Percentiles rank a stretch among this genome's conserved stretches.
Evolutionary conservation across 2,797 vertebrate species (phyloP).

Genomic region (Antrozous pallidus): DNA sequence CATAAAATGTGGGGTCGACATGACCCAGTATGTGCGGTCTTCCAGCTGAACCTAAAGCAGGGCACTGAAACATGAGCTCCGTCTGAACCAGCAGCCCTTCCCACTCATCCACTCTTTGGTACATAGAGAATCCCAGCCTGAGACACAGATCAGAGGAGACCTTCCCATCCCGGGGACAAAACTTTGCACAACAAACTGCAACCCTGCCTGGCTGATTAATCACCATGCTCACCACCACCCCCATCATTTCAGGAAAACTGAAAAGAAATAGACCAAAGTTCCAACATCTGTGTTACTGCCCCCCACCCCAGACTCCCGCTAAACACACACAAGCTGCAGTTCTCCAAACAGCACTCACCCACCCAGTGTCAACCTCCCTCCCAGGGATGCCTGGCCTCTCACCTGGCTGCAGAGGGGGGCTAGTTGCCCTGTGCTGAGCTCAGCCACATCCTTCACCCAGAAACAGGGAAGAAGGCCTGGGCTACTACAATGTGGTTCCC

Average conservation of each 20-base stretch:
- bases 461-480: neutral
- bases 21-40: neutral
- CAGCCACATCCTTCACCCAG: neutral
- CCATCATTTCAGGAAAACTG: neutral
- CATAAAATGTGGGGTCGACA: neutral
- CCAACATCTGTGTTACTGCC: too few species aligned
- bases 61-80: neutral
- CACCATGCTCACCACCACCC: fast-evolving
- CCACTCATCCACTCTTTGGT: fast-evolving
- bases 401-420: neutral
- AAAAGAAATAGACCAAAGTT: neutral
- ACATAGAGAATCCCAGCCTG: neutral
- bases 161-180: neutral
- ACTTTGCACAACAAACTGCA: too few species aligned
- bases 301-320: neutral
- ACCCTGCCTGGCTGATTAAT: neutral
- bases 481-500: neutral
- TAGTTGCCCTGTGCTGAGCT: neutral
- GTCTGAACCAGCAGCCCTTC: neutral
- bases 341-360: neutral
- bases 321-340: neutral
- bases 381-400: neutral
- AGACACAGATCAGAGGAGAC: neutral
- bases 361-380: too few species aligned
- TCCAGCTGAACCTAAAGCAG: neutral